Conservation (phyloP, 1,140 invertebrate genomes). For the Hylaeus anthracinus region DNA sequence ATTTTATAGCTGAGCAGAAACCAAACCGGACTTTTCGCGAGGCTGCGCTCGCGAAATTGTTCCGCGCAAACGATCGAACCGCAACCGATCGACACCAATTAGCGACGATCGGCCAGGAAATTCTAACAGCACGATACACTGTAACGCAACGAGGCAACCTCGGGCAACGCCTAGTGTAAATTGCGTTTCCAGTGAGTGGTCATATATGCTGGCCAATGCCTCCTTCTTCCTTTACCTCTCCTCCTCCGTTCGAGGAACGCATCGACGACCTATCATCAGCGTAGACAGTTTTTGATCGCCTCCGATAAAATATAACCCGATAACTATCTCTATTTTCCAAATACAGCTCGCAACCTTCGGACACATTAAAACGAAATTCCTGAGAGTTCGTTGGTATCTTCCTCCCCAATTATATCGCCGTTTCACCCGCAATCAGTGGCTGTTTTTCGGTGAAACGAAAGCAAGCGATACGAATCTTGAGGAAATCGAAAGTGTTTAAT, state of each 20-base stretch:
- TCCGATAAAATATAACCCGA: background rate
- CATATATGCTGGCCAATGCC: conserved; percentile 73
- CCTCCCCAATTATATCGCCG: background rate
- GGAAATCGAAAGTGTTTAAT: background rate
- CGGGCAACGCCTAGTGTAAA: conserved; percentile 72
- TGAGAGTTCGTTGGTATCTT: background rate
- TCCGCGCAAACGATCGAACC: conserved; percentile 17
- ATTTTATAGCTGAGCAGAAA: conserved; percentile 23
- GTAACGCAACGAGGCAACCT: conserved; percentile 61
- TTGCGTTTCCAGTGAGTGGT: conserved; percentile 75
- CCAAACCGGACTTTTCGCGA: conserved; percentile 27
- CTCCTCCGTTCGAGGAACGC: background rate
- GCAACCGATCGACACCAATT: conserved; percentile 52
- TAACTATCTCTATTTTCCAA: background rate
- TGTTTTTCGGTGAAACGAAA: background rate
- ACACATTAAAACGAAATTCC: background rate
- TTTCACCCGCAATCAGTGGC: too few species aligned
- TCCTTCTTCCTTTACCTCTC: conserved; percentile 50
- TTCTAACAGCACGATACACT: conserved; percentile 51
- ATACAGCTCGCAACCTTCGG: background rate
- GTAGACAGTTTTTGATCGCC: conserved; percentile 16
- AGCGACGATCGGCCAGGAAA: conserved; percentile 56
- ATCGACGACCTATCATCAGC: conserved; percentile 43
- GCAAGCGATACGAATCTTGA: background rate
- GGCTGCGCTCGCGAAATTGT: conserved; percentile 28